These are phyloP conservation scores for Pyrrhia umbra DNA, from an alignment of 2,888 invertebrate species.

Conservation along the genomic window DNA sequence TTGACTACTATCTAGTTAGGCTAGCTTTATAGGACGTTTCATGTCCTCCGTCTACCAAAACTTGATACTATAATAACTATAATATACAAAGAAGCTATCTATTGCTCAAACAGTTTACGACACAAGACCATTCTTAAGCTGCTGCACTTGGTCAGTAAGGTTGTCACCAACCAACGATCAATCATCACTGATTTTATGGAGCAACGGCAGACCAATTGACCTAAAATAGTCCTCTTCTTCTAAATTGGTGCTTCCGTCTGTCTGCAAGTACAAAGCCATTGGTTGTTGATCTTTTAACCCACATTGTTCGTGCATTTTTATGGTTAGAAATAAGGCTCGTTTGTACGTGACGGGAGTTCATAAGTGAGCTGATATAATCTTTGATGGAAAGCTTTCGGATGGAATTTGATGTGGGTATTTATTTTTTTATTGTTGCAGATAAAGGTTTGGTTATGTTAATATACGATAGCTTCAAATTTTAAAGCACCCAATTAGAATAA, in stretches of 20 bases:
- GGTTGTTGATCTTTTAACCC: conserved; percentile 82
- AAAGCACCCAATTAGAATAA: too few species aligned
- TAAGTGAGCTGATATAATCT: conserved; percentile 44
- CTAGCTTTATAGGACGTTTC: too few species aligned
- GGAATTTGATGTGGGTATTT: conserved; percentile 35
- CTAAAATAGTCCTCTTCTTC: conserved; percentile 68
- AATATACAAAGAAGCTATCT: not conserved
- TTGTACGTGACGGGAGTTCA: conserved; percentile 41
- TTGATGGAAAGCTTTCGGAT: conserved; percentile 20
- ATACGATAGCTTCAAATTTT: too few species aligned
- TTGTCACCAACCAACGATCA: conserved; percentile 43
- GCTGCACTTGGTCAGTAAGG: conserved; percentile 11
- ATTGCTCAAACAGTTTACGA: not conserved
- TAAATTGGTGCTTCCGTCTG: conserved; percentile 79
- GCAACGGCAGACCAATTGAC: conserved; percentile 72
- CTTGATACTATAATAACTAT: too few species aligned
- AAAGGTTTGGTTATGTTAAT: not conserved
- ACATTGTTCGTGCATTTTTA: conserved; percentile 63
- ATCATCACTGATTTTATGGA: conserved; percentile 56
- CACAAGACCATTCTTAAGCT: not conserved
- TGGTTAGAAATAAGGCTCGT: conserved; percentile 34
- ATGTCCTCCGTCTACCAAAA: too few species aligned
- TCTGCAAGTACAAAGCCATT: conserved; percentile 67
- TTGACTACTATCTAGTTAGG: too few species aligned
- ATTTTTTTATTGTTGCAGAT: not conserved